Evolutionary conservation across 2,797 vertebrate genomes (phyloP).

Genomic region (Pitangus sulphuratus): DNA sequence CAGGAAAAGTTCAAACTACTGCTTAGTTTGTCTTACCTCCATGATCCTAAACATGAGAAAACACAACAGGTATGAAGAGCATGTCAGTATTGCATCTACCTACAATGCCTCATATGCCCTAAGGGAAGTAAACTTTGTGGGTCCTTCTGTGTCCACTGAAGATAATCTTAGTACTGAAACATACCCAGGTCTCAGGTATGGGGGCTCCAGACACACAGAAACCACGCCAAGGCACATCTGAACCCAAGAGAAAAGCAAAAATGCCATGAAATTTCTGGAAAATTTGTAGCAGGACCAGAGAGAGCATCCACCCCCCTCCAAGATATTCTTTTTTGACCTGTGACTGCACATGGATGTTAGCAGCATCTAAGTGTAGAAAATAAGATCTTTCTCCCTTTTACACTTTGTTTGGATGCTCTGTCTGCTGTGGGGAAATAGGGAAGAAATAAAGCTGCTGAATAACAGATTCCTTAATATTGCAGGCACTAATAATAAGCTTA

Average conservation of each 20-base stretch:
- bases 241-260: not conserved
- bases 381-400: not conserved
- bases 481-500: conserved; percentile 30
- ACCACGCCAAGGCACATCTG: fast-evolving
- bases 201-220: not conserved
- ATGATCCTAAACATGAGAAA: not conserved
- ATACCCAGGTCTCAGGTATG: not conserved
- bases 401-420: not conserved
- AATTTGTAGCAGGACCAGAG: not conserved
- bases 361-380: not conserved
- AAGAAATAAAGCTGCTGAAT: conserved; percentile 43
- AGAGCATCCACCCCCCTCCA: not conserved
- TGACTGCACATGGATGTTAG: not conserved
- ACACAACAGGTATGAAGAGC: not conserved
- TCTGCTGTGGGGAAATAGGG: not conserved
- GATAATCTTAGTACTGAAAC: not conserved
- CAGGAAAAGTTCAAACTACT: not conserved
- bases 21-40: not conserved
- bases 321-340: not conserved
- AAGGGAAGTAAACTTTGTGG: not conserved
- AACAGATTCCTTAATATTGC: conserved; percentile 1
- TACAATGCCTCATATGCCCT: not conserved
- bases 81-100: not conserved
- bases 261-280: not conserved
- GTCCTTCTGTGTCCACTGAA: not conserved